Evolutionary conservation across 2,113 vertebrate species (phyloP).

Genomic region (Poicephalus meyeri): DNA sequence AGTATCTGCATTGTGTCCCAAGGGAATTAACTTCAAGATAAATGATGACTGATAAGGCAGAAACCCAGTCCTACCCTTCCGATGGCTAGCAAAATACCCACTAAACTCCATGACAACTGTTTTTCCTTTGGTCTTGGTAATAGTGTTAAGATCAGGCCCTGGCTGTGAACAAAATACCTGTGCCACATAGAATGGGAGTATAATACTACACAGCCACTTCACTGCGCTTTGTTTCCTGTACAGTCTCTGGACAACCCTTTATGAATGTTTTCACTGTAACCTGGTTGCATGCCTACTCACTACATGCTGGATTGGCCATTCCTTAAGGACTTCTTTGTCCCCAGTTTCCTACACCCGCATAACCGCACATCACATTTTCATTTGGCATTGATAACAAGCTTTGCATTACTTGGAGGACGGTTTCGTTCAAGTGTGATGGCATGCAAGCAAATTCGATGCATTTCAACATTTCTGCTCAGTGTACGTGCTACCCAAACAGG

Average conservation of each 20-base stretch:
- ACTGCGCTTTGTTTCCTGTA: neutral
- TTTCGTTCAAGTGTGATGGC: constrained; percentile 73
- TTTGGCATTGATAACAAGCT: constrained; percentile 77
- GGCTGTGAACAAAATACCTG: neutral
- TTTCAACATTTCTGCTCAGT: constrained; percentile 83
- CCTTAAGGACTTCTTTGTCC: constrained; percentile 46
- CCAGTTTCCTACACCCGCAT: constrained; percentile 21
- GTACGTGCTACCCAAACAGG: constrained; percentile 59
- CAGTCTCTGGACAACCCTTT: neutral
- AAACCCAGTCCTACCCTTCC: neutral
- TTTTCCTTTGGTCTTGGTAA: constrained; percentile 26
- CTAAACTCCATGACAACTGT: neutral
- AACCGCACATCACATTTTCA: constrained; percentile 72
- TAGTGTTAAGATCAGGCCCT: neutral
- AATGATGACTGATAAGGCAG: neutral
- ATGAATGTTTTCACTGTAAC: constrained; percentile 24
- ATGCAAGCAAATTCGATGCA: constrained; percentile 78
- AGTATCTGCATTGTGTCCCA: neutral
- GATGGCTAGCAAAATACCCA: neutral
- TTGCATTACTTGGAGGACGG: constrained; percentile 68
- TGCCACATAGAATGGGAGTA: neutral
- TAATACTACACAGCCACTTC: neutral
- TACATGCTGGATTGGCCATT: constrained; percentile 47
- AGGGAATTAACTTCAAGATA: constrained; percentile 17
- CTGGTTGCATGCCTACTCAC: constrained; percentile 20